Base-by-base conservation (phyloP, 2,888 invertebrate species). In the Hartigia nigra region DNA sequence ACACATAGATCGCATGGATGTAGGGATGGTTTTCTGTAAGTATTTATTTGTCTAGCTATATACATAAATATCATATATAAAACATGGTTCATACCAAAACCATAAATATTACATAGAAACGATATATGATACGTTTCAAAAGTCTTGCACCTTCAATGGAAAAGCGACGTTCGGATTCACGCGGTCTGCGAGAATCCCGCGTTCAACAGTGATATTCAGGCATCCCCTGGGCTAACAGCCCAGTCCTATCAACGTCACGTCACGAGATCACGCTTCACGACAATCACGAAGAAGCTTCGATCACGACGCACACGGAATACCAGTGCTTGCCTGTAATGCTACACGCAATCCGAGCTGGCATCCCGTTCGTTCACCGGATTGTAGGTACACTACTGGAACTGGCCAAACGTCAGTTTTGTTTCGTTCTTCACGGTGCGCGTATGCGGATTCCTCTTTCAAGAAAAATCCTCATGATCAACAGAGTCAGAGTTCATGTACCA, bases 351-450 rank as follows among this genome's bases (percentile, higher is more conserved):
- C 83, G 77, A 81, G 79, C 79, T 78, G 83, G 81, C 83, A 82
- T 80, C 81, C 80, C 76, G 78, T 77, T 76, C 78, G 82, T 82
- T 81, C 81, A 81, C 82, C 80, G 80, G 79, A 84, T 83, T 82
- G 82, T 82, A 79, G 82, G 78, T 77, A 79, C 74, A 82, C 82
- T 77, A 80, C 80, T 82, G 80, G 79, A 80, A 85, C 83, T 82
- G 81, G 81, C 81, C 81, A 82, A 83, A 84, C 82, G 82, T 82
- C 85, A 85, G 85, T 85, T 84, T 85, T 83, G 82, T 84, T 82
- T 83, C 81, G 84, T 79, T 84, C 81, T 79, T 82, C 72, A 77
- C 76, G 78, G 82, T 80, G 84, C 81, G 82, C 79, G 78, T 77
- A 75, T 77, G 69, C 79, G 75, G 39, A 74, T 74, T 74, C 75